phyloP scores from a whole-genome alignment of 2,888 invertebrate species.

The Prenolepis imparis region DNA sequence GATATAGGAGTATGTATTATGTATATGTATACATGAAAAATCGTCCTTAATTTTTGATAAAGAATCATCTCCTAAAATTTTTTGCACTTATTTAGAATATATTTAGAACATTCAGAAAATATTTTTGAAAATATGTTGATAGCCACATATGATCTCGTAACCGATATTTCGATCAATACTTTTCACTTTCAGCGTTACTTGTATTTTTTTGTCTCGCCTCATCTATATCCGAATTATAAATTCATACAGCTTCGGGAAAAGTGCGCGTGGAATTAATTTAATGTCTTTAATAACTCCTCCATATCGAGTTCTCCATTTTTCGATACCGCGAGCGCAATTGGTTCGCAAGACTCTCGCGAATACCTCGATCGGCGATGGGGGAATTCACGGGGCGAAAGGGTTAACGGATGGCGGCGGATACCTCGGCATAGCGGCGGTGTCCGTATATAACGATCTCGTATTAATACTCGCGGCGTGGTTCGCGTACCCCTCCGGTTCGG shows the following conservation, averaged over 20 bases:
- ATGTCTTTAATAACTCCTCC: constrained; percentile 5
- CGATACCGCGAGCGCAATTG: not conserved
- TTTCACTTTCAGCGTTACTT: not conserved
- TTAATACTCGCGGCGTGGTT: constrained; percentile 65
- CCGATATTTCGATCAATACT: not conserved
- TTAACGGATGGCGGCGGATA: constrained; percentile 53
- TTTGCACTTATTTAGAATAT: too few relatives aligned
- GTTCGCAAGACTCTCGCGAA: constrained; percentile 5
- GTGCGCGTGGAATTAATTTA: constrained; percentile 3
- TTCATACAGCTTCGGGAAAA: not conserved
- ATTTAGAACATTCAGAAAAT: not conserved
- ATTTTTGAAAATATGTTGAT: not conserved
- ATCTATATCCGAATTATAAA: not conserved
- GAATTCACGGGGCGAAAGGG: constrained; percentile 49
- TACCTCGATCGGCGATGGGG: constrained; percentile 12
- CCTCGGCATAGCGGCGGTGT: constrained; percentile 63
- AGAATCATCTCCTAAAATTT: too few relatives aligned
- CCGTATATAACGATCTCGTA: constrained; percentile 65
- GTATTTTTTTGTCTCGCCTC: not conserved
- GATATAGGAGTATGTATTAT: too few relatives aligned
- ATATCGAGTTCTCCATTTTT: constrained; percentile 3
- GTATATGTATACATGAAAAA: too few relatives aligned
- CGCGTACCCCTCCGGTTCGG: constrained; percentile 63
- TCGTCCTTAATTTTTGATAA: too few relatives aligned
- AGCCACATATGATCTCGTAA: not conserved